Evolutionary conservation across 2,797 vertebrate species (phyloP).

Genomic region (Vespertilio murinus): DNA sequence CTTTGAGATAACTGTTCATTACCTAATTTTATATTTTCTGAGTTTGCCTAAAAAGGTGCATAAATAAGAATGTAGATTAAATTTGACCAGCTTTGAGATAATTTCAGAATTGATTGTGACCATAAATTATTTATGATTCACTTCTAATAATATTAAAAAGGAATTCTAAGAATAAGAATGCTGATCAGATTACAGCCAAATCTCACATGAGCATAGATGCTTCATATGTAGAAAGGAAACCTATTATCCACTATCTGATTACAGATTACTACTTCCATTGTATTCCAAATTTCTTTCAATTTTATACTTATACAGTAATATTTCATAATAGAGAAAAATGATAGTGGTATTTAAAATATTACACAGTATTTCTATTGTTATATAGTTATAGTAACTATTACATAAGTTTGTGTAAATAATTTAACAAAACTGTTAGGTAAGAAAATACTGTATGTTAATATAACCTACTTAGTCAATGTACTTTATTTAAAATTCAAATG

Average conservation of each 20-base stretch:
- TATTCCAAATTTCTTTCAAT: background rate
- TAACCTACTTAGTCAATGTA: background rate
- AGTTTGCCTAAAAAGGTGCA: background rate
- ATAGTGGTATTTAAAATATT: background rate
- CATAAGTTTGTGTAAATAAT: background rate
- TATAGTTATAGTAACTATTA: background rate
- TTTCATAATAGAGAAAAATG: background rate
- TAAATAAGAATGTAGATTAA: background rate
- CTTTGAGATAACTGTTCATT: constrained; percentile 44
- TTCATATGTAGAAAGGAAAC: background rate
- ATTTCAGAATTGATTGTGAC: background rate
- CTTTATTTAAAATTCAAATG: constrained; percentile 19
- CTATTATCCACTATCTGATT: background rate
- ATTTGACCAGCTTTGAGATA: background rate
- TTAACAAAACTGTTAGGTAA: background rate
- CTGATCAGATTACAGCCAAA: background rate
- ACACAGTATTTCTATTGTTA: background rate
- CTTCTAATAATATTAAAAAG: background rate
- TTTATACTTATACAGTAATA: background rate
- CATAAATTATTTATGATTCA: constrained; percentile 45
- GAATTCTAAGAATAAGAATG: background rate
- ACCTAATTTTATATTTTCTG: constrained; percentile 46
- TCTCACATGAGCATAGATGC: background rate
- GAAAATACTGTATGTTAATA: background rate
- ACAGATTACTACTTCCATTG: background rate